Base-by-base conservation (phyloP, 2,797 vertebrate genomes). In the Morelia viridis region DNA sequence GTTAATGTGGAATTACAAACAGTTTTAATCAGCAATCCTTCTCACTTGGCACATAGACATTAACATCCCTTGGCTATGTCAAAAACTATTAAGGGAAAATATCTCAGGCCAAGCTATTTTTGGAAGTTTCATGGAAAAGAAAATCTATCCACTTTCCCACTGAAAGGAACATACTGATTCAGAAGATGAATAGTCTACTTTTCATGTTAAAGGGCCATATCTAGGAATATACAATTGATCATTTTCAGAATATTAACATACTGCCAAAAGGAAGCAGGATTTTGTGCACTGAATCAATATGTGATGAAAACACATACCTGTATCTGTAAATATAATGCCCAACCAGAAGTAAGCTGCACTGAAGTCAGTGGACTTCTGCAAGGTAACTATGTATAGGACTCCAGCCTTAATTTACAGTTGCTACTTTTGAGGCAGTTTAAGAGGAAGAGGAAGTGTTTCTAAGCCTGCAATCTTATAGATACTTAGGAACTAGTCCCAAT, bases 121-220 rank as follows among this genome's bases (percentile, higher is more conserved):
- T 91, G 89, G 93, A 91, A 71, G 91, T 85, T 94, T 87, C 15
- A 0, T 94, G 93, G 93, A 95, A 95, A 94, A 88, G 84, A 5
- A 28, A 56, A 57, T 7, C 10, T 94, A 90, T 95, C 61, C 0
- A 31, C 89, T 95, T 95, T 96, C 87, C 92, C 41, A 24, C 89
- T 93, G 87, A 95, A 94, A 60, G 28, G 8, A 93, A 76, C 22
- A 4, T 76, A 41, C 0, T 92, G 53, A 56, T 7, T 94, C 85
- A 93, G 93, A 83, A 88, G 94, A 89, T 86, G 35, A 17, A 84
- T 93, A 58, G 35, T 57, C 53, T 13, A 60, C n/a, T 85, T 11
- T 92, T 92, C 83, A 58, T 92, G 84, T 53, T 88, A 53, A 60
- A 57, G 85, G 24, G 53, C 46, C 58, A 50, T 91, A 46, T 87